phyloP scores from a whole-genome alignment of 1,140 invertebrate species.

The Heliothis virescens region DNA sequence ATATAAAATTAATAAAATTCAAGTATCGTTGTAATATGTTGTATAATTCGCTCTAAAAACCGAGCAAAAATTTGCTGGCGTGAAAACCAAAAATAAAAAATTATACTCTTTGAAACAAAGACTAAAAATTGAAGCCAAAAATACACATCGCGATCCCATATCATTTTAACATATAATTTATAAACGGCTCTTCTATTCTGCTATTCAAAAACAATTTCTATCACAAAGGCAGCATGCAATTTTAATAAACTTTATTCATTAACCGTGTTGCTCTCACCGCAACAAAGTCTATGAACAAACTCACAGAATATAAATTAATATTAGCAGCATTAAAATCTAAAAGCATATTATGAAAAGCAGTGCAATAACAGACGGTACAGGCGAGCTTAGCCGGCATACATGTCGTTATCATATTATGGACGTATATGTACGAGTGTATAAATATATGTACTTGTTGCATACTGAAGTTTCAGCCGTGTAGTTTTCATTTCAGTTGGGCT shows the following conservation, averaged over 20 bases:
- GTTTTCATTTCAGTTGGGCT: conserved; percentile 41
- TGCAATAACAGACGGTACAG: conserved; percentile 16
- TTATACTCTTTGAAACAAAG: too few relatives aligned
- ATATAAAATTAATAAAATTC: too few relatives aligned
- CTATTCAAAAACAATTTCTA: neutral
- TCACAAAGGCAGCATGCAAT: neutral
- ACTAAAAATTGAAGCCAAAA: too few relatives aligned
- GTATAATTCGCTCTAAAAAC: too few relatives aligned
- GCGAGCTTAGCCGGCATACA: conserved; percentile 18
- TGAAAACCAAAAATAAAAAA: too few relatives aligned
- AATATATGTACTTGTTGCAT: conserved; percentile 54
- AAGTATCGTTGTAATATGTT: too few relatives aligned
- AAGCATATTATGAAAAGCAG: conserved; percentile 34
- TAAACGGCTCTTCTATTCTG: too few relatives aligned
- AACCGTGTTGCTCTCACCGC: neutral
- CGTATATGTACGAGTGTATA: conserved; percentile 18
- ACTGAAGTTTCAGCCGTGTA: conserved; percentile 47
- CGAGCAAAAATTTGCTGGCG: too few relatives aligned
- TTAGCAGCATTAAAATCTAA: neutral
- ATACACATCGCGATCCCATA: too few relatives aligned
- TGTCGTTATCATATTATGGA: conserved; percentile 13
- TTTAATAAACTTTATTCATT: neutral
- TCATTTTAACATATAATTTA: too few relatives aligned
- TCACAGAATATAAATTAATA: conserved; percentile 6
- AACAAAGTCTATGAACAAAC: neutral